Evolutionary conservation across 2,888 invertebrate species (phyloP), one percentile per base, ranked within the genome.

Genomic region (Camponotus fellah): DNA sequence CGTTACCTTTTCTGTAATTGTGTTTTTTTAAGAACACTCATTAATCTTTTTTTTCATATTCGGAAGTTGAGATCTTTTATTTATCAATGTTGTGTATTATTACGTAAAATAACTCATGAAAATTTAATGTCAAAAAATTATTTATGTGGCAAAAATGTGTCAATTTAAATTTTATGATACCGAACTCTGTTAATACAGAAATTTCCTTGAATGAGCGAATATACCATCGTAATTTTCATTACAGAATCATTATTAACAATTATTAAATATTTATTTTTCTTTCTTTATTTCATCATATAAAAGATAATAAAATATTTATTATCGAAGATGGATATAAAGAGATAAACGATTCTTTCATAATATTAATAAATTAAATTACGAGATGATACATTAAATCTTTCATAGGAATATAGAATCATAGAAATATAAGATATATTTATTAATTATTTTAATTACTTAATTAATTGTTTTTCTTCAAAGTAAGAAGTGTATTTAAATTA

Each of bases 211-310:
- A 60, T 46, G 17, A 60, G 17, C 37, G 60, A 79, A 79, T 43
- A 17, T 34, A 68, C 14, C 2, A 9, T 2, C 4, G 4, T 69
- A 71, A 60, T 72, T 17, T 21, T 60, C 21, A 21, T 60, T 72
- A 60, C 40, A 17, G 46, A 21, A 71, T 60, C 3, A 17, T 34
- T 3, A 14, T 43, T 79, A 5, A 12, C 34, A 12, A 21, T 79
- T 60, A 60, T 80, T 72, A 72, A 72, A 46, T 72, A 46, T 49
- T 49, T 10, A 37, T 46, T 14, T 60, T 69, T 79, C 46, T 71
- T 21, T 46, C 12, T 43, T 56, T 43, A 40, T 53, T 40, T 43
- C 14, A 53, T 79, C 6, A 58, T 43, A 68, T 43, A 12, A 37
- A 71, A 58, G 4, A 46, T 46, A 37, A 79, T 71, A 46, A 71